Evolutionary conservation across 2,888 invertebrate species (phyloP).

Genomic region (Heliconius erato): DNA sequence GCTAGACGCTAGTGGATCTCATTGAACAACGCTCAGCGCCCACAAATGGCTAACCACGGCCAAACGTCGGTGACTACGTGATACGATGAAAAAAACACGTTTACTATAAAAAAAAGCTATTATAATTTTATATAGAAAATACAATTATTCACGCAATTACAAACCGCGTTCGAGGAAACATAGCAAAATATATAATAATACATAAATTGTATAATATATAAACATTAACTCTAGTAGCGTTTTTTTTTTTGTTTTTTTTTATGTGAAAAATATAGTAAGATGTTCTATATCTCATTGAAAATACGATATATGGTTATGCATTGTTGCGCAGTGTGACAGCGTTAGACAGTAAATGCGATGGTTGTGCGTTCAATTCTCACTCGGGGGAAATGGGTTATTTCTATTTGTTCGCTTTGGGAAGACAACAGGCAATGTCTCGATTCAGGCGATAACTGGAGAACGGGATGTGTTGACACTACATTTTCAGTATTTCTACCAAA

Average conservation of each 20-base stretch:
- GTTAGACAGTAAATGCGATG: too few relatives aligned
- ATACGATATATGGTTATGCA: too few relatives aligned
- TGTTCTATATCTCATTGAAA: too few relatives aligned
- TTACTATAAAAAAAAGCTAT: not conserved
- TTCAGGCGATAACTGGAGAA: not conserved
- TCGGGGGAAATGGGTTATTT: too few relatives aligned
- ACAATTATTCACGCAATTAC: slow-evolving; percentile 2
- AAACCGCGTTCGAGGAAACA: slow-evolving; percentile 14
- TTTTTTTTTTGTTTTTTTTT: not conserved
- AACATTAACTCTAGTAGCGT: not conserved
- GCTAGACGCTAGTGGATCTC: not conserved
- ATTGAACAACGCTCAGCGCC: slow-evolving; percentile 5
- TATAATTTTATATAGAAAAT: not conserved
- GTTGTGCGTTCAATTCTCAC: too few relatives aligned
- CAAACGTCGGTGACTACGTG: slow-evolving; percentile 7
- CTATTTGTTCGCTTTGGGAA: not conserved
- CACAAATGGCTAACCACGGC: slow-evolving; percentile 14
- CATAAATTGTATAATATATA: not conserved
- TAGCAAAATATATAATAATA: not conserved
- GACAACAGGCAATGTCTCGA: not conserved
- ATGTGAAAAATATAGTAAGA: too few relatives aligned
- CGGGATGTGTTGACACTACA: not conserved
- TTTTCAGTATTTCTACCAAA: not conserved
- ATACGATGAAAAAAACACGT: not conserved
- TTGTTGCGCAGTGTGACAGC: too few relatives aligned